A percentile compares a stretch with the other conserved stretches of the same genome.
Evolutionary conservation across 1,140 invertebrate species (phyloP).

Genomic region (Drosophila athabasca): DNA sequence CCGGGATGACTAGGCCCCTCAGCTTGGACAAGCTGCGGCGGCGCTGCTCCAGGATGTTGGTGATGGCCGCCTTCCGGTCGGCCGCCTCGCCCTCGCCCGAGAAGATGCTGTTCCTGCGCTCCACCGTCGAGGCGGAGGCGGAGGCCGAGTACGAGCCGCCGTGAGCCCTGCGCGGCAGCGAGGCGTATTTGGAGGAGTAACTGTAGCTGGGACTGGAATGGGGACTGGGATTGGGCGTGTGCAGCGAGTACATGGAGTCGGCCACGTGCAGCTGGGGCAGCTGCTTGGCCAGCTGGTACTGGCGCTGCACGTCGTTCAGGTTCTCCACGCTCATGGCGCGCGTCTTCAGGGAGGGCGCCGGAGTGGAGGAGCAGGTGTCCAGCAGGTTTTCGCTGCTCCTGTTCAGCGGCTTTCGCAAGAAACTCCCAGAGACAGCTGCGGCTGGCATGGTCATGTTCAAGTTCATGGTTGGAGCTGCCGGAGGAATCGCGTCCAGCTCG

Average conservation of each 20-base stretch:
- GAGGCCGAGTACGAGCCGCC: constrained; percentile 60
- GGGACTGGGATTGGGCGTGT: constrained; percentile 51
- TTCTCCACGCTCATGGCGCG: constrained; percentile 83
- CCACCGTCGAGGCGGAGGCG: constrained; percentile 71
- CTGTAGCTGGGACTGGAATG: not conserved
- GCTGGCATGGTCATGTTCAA: constrained; percentile 4
- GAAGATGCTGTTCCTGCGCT: constrained; percentile 85
- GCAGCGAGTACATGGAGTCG: constrained; percentile 77
- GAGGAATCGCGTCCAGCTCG: constrained; percentile 61
- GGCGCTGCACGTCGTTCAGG: constrained; percentile 76
- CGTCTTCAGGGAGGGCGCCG: constrained; percentile 59
- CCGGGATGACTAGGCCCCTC: constrained; percentile 93
- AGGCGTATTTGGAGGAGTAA: constrained; percentile 64
- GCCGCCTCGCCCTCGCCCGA: constrained; percentile 83
- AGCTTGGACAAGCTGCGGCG: constrained; percentile 92
- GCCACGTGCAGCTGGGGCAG: constrained; percentile 69
- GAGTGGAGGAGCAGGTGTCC: constrained; percentile 56
- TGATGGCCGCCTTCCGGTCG: constrained; percentile 74
- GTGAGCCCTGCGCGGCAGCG: constrained; percentile 75
- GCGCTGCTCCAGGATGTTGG: constrained; percentile 88
- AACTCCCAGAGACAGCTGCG: constrained; percentile 11
- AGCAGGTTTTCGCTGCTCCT: constrained; percentile 86
- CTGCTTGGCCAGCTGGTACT: constrained; percentile 73
- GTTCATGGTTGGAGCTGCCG: constrained; percentile 22
- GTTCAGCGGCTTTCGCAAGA: constrained; percentile 70